A percentile compares a stretch with the other conserved stretches of the same genome.
phyloP scores from a whole-genome alignment of 2,888 invertebrate genomes.

The Elysia crispata region DNA sequence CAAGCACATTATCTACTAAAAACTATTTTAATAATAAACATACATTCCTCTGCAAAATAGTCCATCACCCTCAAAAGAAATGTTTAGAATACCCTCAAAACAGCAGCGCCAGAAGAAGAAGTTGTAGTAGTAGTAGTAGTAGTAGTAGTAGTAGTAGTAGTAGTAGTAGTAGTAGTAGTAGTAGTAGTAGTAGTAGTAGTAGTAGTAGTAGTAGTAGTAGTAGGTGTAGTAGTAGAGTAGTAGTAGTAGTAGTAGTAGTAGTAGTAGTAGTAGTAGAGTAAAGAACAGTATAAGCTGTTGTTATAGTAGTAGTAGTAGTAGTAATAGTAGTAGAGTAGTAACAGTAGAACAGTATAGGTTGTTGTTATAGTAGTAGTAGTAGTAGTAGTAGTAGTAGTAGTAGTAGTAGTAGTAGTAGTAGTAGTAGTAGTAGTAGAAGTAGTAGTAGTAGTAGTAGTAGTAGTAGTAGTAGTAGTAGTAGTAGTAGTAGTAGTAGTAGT shows the following conservation, averaged over 20 bases:
- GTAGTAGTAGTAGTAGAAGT: constrained; percentile 30
- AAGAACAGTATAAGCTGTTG: no score
- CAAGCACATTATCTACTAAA: no score
- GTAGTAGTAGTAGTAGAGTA: constrained; percentile 64
- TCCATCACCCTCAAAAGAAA: no score
- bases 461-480: constrained; percentile 23
- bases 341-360: constrained; percentile 15
- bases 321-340: no score
- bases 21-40: no score
- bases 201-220: no score
- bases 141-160: constrained; percentile 14
- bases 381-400: constrained; percentile 11
- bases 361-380: constrained; percentile 28
- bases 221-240: no score
- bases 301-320: constrained; percentile 23
- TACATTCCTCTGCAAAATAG: no score
- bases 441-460: constrained; percentile 30
- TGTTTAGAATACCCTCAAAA: no score
- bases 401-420: constrained; percentile 31
- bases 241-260: constrained; percentile 40
- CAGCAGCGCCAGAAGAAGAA: no score
- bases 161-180: constrained; percentile 19
- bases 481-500: constrained; percentile 18
- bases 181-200: constrained; percentile 32
- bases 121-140: no score